Percentiles rank a stretch among this genome's conserved stretches.
Conservation (phyloP, 2,113 vertebrate genomes). For the Sterna hirundo region DNA sequence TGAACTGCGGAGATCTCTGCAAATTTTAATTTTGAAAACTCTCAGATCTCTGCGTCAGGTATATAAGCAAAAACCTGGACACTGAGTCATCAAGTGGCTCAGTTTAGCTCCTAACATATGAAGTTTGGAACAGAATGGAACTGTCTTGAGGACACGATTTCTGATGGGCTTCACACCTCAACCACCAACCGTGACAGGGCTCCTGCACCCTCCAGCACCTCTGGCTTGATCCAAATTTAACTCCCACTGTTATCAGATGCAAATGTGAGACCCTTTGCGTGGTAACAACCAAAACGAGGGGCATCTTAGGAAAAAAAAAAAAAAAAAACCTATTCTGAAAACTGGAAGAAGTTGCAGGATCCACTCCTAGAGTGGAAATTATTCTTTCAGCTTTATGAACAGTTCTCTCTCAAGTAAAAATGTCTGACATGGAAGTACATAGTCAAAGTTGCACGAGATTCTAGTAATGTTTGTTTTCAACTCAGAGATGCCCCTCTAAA, state of each 20-base stretch:
- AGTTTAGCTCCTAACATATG: not conserved
- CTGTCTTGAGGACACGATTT: not conserved
- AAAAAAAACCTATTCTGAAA: not conserved
- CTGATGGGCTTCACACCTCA: not conserved
- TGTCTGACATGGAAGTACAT: not conserved
- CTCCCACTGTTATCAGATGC: not conserved
- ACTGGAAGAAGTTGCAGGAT: not conserved
- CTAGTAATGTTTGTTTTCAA: not conserved
- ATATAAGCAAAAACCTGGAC: not conserved
- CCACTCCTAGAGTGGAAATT: not conserved
- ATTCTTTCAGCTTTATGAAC: not conserved
- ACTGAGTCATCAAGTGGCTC: not conserved
- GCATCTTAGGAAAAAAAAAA: not conserved
- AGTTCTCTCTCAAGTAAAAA: not conserved
- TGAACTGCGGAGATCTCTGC: not conserved
- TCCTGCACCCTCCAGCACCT: not conserved
- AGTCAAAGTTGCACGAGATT: not conserved
- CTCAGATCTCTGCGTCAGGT: not conserved
- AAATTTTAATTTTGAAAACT: not conserved
- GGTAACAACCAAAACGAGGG: not conserved
- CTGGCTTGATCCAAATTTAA: not conserved
- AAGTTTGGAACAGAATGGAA: not conserved
- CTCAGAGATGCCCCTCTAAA: not conserved
- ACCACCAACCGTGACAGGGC: not conserved
- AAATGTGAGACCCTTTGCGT: not conserved